Evolutionary conservation across 2,888 invertebrate genomes (phyloP).

Genomic region (Drosophila eohydei): DNA sequence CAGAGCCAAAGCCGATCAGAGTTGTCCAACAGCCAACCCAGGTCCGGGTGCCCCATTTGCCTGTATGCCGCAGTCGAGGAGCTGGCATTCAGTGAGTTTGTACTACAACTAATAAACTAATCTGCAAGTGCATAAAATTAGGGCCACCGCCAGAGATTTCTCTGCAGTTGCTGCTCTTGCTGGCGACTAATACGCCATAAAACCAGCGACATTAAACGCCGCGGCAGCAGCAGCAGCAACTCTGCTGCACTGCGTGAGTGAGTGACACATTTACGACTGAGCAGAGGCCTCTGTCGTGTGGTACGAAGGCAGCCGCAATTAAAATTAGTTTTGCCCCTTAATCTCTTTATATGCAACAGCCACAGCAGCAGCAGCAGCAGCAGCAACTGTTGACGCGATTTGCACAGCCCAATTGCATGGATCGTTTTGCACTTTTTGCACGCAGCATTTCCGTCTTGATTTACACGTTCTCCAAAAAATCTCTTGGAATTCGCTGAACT

Average conservation of each 20-base stretch:
- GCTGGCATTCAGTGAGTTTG: conserved; percentile 70
- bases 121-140: conserved; percentile 81
- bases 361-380: conserved; percentile 27
- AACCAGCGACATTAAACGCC: conserved; percentile 56
- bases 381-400: conserved; percentile 63
- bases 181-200: conserved; percentile 68
- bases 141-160: conserved; percentile 70
- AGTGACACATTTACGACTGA: conserved; percentile 76
- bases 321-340: conserved; percentile 78
- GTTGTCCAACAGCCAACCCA: conserved; percentile 14
- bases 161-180: conserved; percentile 34
- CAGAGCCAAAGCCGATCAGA: conserved; percentile 41
- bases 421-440: conserved; percentile 78
- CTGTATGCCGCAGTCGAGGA: background rate
- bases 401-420: conserved; percentile 73
- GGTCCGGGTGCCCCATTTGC: conserved; percentile 15
- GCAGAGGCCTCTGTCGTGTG: conserved; percentile 30
- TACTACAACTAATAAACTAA: conserved; percentile 80
- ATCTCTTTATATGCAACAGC: conserved; percentile 69
- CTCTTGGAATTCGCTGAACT: conserved; percentile 27
- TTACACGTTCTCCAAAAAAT: conserved; percentile 50
- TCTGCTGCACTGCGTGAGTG: conserved; percentile 47
- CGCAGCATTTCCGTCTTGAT: conserved; percentile 78
- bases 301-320: conserved; percentile 61
- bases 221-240: conserved; percentile 5